Evolutionary conservation across 2,113 vertebrate species (phyloP).

Genomic region (Artemisiospiza belli): DNA sequence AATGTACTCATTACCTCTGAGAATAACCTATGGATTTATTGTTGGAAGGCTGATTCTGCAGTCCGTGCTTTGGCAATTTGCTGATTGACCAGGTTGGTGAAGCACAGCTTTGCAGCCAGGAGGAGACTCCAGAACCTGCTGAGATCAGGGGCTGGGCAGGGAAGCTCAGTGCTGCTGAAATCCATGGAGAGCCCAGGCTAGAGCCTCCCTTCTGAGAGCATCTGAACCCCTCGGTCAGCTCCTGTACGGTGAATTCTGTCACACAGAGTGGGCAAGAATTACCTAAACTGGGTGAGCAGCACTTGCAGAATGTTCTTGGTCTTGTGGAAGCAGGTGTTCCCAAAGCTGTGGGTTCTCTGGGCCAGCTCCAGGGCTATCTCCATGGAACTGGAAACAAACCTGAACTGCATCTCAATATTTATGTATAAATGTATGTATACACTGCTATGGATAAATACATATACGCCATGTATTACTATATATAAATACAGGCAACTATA

Average conservation of each 20-base stretch:
- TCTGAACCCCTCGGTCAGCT: background rate
- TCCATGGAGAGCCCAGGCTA: rapidly evolving
- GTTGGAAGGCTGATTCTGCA: background rate
- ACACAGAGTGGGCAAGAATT: too few relatives aligned
- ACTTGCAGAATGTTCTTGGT: too few relatives aligned
- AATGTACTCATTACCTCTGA: background rate
- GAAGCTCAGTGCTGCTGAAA: background rate
- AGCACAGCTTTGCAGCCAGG: background rate
- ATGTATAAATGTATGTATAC: background rate
- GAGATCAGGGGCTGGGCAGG: background rate
- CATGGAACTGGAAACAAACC: background rate
- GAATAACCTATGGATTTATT: background rate
- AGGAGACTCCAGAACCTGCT: rapidly evolving
- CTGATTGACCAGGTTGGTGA: rapidly evolving
- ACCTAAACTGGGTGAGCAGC: rapidly evolving
- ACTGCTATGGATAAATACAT: background rate
- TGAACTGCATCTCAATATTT: background rate
- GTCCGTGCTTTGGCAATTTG: background rate
- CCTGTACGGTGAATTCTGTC: background rate
- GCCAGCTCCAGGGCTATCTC: background rate
- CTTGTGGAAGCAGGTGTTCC: background rate
- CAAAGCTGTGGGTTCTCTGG: background rate
- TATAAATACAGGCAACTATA: background rate
- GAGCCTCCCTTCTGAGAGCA: background rate
- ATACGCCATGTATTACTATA: background rate